Evolutionary conservation across 2,113 vertebrate species (phyloP).

Genomic region (Sphaerodactylus townsendi): DNA sequence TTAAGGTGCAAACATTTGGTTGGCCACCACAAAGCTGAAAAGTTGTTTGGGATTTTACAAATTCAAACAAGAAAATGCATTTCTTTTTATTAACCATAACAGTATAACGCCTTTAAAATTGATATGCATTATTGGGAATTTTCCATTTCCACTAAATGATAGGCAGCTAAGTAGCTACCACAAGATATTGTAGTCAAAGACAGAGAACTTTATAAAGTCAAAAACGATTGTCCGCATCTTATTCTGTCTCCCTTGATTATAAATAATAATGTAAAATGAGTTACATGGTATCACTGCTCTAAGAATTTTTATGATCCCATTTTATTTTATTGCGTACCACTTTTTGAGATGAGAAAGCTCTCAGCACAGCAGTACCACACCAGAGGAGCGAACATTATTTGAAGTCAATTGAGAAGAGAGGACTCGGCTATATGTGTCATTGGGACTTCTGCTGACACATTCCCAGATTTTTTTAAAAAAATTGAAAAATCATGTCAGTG

Average conservation of each 20-base stretch:
- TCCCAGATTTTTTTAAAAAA: no score
- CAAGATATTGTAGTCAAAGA: slow-evolving; percentile 30
- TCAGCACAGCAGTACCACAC: no score
- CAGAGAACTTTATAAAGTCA: background rate
- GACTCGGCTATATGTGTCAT: no score
- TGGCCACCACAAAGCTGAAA: slow-evolving; percentile 34
- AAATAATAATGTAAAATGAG: background rate
- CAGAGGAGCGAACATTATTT: background rate
- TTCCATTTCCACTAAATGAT: slow-evolving; percentile 17
- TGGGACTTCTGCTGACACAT: no score
- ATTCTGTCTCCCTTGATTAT: no score
- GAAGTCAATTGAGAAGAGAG: background rate
- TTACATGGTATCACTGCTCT: background rate
- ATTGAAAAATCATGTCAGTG: no score
- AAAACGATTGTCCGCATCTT: background rate
- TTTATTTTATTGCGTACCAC: background rate
- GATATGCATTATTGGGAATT: background rate
- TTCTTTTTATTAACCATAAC: background rate
- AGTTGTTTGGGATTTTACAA: slow-evolving; percentile 8
- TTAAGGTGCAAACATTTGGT: slow-evolving; percentile 31
- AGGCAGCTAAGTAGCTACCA: slow-evolving; percentile 12
- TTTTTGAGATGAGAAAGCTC: background rate
- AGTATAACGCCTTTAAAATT: slow-evolving; percentile 9
- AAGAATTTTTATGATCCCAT: background rate
- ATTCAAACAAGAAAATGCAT: slow-evolving; percentile 6